Conservation (phyloP, 2,888 invertebrate species). For the Panorpa germanica region DNA sequence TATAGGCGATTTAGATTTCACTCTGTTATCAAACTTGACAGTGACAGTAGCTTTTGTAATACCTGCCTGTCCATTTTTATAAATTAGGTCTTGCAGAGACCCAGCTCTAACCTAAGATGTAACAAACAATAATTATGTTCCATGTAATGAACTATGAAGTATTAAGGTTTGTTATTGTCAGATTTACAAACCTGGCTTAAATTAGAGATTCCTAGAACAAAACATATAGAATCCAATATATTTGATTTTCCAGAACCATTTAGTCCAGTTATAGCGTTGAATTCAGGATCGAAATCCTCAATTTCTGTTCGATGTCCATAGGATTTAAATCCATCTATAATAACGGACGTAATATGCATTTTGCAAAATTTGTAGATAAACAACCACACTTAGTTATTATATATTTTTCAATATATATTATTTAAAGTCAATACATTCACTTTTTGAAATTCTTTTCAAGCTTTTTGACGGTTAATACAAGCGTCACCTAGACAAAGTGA, state of each 20-base stretch:
- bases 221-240: conserved; percentile 93
- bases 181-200: conserved; percentile 44
- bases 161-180: conserved; percentile 4
- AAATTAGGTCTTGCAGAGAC: conserved; percentile 88
- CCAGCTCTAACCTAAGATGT: conserved; percentile 64
- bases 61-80: conserved; percentile 92
- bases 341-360: conserved; percentile 85
- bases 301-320: conserved; percentile 88
- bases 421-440: too few relatives aligned
- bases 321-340: conserved; percentile 95
- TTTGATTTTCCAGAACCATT: conserved; percentile 98
- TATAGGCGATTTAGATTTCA: conserved; percentile 62
- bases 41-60: conserved; percentile 91
- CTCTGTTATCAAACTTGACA: conserved; percentile 84
- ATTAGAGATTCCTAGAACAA: conserved; percentile 88
- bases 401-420: too few relatives aligned
- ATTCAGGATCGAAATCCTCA: conserved; percentile 79
- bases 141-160: not conserved
- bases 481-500: too few relatives aligned
- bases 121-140: not conserved
- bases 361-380: conserved; percentile 10
- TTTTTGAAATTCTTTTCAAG: too few relatives aligned
- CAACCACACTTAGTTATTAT: too few relatives aligned
- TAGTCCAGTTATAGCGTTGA: conserved; percentile 95
- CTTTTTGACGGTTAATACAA: too few relatives aligned